Base-by-base conservation (phyloP, 2,113 vertebrate genomes). In the Rhagologus leucostigma region DNA sequence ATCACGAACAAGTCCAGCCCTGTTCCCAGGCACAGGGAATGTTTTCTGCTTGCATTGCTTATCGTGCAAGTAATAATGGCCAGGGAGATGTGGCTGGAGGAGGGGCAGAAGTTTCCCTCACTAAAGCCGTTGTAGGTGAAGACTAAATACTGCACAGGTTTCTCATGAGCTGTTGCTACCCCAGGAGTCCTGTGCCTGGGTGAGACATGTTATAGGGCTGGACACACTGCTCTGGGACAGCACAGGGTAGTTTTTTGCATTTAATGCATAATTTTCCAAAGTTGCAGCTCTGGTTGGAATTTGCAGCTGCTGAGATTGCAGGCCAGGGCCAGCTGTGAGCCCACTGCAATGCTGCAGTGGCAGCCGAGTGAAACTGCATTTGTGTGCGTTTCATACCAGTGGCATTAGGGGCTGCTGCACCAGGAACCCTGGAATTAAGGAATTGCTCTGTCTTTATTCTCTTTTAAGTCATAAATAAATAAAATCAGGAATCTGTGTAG, bases 181-280 rank as follows among this genome's bases (percentile, higher is more conserved):
- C 18, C 55, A 22, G 65, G 29, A 47, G 8, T 32, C 15, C n/a
- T 81, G 33, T 85, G 46, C 24, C n/a, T 59, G 1, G 1, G 4
- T 44, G 21, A 64, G 57, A 60, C 2, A 1, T 0, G 1, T 16
- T 42, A 3, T 4, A n/a, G 32, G 24, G 39, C 29, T 62, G 70
- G 9, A 6, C n/a, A 24, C 13, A 5, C 16, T n/a, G 30, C 26
- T 53, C 50, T 59, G 47, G 57, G 46, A 70, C 17, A 65, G 53
- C 44, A 83, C 56, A 5, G n/a, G 5, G 24, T 10, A 60, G 27
- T 3, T 23, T 33, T 39, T 53, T 77, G 50, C 6, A 47, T 52
- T 53, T 50, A 50, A 16, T 47, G 30, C 23, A 3, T 39, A 50
- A 24, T n/a, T 70, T 33, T 53, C 35, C 47, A 37, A 27, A 81